These are phyloP conservation scores for Phoenicopterus ruber DNA, from an alignment of 2,113 vertebrate genomes.

Conservation along the genomic window DNA sequence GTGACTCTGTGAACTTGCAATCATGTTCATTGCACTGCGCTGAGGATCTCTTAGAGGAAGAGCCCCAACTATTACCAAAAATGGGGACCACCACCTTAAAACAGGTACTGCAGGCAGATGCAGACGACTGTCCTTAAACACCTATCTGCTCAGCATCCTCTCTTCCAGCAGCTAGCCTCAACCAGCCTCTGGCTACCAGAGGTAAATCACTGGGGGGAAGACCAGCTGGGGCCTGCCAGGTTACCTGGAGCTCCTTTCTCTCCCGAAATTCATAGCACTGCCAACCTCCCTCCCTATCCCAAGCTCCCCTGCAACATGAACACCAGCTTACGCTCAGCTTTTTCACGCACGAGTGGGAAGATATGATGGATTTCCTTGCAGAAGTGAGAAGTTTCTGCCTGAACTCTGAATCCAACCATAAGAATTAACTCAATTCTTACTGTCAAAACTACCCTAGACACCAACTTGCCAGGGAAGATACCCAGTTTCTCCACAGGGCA, in stretches of 20 bases:
- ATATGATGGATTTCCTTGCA: background rate
- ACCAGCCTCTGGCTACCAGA: background rate
- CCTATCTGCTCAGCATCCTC: background rate
- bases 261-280: background rate
- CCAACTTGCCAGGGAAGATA: background rate
- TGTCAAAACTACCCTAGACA: background rate
- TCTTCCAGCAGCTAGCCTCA: background rate
- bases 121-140: background rate
- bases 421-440: background rate
- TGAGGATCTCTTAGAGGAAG: background rate
- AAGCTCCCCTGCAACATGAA: background rate
- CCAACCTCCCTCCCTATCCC: background rate
- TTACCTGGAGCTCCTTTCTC: background rate
- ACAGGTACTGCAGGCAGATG: background rate
- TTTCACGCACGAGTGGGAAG: background rate
- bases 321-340: background rate
- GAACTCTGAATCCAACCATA: background rate
- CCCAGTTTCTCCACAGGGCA: background rate
- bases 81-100: background rate
- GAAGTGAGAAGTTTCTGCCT: background rate
- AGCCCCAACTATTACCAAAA: background rate
- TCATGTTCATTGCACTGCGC: accelerated
- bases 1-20: too few relatives aligned
- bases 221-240: background rate
- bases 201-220: background rate